phyloP scores from a whole-genome alignment of 2,113 vertebrate species.

The Oryctolagus cuniculus region mOryCun1.1 NC_091436.1:69742001-69742500 shows the following conservation, averaged over 20 bases:
- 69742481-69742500: neutral
- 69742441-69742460: neutral
- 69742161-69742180: neutral
- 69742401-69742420: neutral
- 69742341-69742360: neutral
- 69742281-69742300: neutral
- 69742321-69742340: neutral
- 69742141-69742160: neutral
- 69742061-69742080: neutral
- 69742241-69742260: neutral
- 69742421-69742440: neutral
- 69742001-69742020: slow-evolving; percentile 11
- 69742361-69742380: neutral
- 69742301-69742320: neutral
- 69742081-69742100: neutral
- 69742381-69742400: neutral
- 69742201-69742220: neutral
- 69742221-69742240: neutral
- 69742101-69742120: slow-evolving; percentile 12
- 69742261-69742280: neutral
- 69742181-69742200: neutral
- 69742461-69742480: rapidly evolving
- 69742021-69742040: neutral
- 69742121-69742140: neutral
- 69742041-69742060: slow-evolving; percentile 6